A percentile compares a stretch with the other conserved stretches of the same genome.
These are phyloP conservation scores for Pollachius pollachius DNA, from an alignment of 2,113 vertebrate genomes.

Conservation along the genomic window DNA sequence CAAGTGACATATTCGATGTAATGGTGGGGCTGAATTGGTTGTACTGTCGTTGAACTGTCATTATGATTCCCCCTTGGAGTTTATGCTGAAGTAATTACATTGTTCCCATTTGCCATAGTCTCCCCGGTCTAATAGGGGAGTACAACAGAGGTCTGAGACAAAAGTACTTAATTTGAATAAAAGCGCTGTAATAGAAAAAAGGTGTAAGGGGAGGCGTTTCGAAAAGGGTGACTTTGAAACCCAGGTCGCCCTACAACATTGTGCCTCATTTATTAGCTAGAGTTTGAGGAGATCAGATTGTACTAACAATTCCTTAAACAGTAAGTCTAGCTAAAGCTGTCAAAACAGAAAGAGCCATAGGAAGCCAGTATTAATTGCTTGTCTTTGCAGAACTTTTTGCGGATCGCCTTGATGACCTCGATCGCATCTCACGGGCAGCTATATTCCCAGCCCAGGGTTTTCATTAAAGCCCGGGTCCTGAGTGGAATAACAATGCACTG, in stretches of 20 bases:
- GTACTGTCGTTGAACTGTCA: not conserved
- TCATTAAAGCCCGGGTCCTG: not conserved
- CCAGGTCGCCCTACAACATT: no score
- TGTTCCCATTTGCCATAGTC: not conserved
- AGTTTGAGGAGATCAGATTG: no score
- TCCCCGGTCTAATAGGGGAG: not conserved
- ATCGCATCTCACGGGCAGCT: not conserved
- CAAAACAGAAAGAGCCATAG: no score
- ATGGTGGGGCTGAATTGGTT: not conserved
- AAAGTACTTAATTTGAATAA: not conserved
- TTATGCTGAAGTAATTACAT: slow-evolving; percentile 1
- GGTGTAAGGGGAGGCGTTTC: not conserved
- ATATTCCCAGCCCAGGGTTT: not conserved
- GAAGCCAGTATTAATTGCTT: not conserved
- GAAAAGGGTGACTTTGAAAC: not conserved
- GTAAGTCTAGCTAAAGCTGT: no score
- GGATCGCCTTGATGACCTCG: no score
- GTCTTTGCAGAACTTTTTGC: not conserved
- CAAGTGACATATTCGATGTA: not conserved
- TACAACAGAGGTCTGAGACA: not conserved
- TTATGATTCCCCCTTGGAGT: not conserved
- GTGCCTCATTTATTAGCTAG: no score
- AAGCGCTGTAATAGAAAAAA: not conserved
- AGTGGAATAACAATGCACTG: not conserved
- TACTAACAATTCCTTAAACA: no score